Evolutionary conservation across 30 jellyfish, hydroid and myxozoan genomes (phyloP), one percentile per base, ranked within the genome.

Genomic region (Chrysaora quinquecirrha): DNA sequence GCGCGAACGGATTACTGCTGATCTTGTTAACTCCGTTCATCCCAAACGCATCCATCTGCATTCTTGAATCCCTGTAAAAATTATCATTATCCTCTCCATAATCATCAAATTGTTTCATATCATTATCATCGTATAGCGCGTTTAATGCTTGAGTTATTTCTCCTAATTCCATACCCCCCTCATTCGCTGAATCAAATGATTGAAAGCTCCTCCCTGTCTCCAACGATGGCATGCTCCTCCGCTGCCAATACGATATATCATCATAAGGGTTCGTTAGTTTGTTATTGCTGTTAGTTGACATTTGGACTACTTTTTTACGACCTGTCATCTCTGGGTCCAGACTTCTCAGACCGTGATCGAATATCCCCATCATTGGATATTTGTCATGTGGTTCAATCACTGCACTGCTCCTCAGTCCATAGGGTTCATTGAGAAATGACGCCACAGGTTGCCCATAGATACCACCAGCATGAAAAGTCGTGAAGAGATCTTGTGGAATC

Each of bases 381-480:
- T 52, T 29, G 47, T 68, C 76, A 58, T 80, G 90, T 24, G 90
- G 90, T 77, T 80, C 90, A 9, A 34, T 25, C 0, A 65, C 33
- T 23, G 35, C 29, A 24, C 76, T 18, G 7, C 18, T 2, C 11
- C 20, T 33, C 6, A 47, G 46, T 32, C 29, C 38, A 30, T 7
- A 12, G 6, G 76, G 31, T 32, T 80, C 84, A 2, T 77, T 83
- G 10, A 80, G 83, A 30, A 80, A 80, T 31, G 90, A 47, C 83
- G 65, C 60, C 34, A 80, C 72, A n/a, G 90, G 90, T 78, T 66
- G 72, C n/a, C 83, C 90, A 52, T 80, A 80, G 35, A 80, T 52
- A 10, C 90, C 90, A 14, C 90, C 90, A 23, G 75, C 18, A 25
- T 63, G 25, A 16, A 80, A 23, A 2, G 83, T 67, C 1, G 90